Base-by-base conservation (phyloP, 2,888 invertebrate genomes). In the Caradrina kadenii region DNA sequence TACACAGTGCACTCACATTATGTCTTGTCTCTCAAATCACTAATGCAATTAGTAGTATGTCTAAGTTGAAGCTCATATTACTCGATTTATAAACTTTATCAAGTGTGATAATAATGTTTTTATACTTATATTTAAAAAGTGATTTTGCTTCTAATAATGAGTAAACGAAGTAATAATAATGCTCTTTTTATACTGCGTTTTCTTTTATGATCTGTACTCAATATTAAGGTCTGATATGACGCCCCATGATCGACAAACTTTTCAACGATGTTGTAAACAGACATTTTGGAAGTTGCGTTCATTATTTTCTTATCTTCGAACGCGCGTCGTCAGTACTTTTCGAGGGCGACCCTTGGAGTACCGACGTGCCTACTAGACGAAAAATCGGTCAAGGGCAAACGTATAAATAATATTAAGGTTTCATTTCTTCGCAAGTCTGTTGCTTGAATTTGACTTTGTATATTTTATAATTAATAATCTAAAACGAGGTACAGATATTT, bases 311-410 rank as follows among this genome's bases (percentile, higher is more conserved):
- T 67, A 75, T 79, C 80, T 79, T 56, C 35, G 22, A 68, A 63
- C 62, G 63, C 68, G 75, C 63, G 42, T 52, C 49, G 76, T 79
- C 59, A 68, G 80, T 75, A 59, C 52, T 74, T 68, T 62, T 68
- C 21, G 68, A 61, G 63, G 60, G 56, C 63, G 60, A 69, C 76
- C 63, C 80, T 76, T 69, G 48, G 54, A 79, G 79, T 66, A 55
- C 61, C 63, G 35, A 55, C 54, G 31, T 59, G 73, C 74, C 62
- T 59, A 58, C 60, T 63, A 58, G 26, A 61, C 53, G 76, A 69
- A 69, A 80, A 59, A 53, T 79, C 76, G 76, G 76, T 61, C 76
- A 76, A 76, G 76, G 76, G 39, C 63, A 73, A 19, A 26, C 31
- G 73, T 74, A 63, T 48, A 49, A 19, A 19, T 67, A 63, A 63